Conservation (phyloP, 2,113 vertebrate species). For the Halichoeres trimaculatus region DNA sequence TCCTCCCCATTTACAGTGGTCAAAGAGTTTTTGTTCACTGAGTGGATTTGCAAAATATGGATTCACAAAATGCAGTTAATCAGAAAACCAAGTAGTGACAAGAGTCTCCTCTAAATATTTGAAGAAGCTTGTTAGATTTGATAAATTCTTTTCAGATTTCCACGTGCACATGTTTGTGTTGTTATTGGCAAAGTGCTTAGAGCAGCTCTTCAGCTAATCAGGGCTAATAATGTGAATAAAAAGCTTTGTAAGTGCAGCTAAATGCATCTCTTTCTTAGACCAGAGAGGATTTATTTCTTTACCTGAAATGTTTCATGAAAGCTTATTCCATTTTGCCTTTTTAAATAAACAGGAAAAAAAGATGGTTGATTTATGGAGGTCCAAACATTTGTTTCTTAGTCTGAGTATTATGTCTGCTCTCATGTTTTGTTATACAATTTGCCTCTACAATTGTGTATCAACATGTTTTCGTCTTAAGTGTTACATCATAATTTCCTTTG, state of each 20-base stretch:
- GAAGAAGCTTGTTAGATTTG: not conserved
- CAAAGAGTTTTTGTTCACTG: not conserved
- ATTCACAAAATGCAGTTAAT: not conserved
- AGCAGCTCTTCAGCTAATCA: slow-evolving; percentile 2
- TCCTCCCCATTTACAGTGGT: too few species aligned
- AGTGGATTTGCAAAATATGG: not conserved
- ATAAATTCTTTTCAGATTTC: slow-evolving; percentile 8
- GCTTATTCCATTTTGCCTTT: slow-evolving; percentile 3
- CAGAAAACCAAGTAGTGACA: not conserved
- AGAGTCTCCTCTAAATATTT: not conserved
- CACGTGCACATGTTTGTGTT: not conserved
- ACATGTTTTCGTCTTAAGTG: too few species aligned
- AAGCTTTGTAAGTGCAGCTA: not conserved
- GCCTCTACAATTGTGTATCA: too few species aligned
- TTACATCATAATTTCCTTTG: too few species aligned
- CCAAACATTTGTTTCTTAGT: slow-evolving; percentile 10
- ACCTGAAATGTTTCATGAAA: not conserved
- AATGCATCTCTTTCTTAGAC: not conserved
- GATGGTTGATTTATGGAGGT: too few species aligned
- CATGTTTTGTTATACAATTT: not conserved
- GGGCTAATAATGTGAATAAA: not conserved
- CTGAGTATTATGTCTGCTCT: slow-evolving; percentile 4
- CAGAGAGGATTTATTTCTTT: slow-evolving; percentile 2
- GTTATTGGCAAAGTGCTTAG: not conserved
- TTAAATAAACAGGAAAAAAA: not conserved